phyloP scores from a whole-genome alignment of 1,140 invertebrate species.

The Meloidogyne exigua region DNA sequence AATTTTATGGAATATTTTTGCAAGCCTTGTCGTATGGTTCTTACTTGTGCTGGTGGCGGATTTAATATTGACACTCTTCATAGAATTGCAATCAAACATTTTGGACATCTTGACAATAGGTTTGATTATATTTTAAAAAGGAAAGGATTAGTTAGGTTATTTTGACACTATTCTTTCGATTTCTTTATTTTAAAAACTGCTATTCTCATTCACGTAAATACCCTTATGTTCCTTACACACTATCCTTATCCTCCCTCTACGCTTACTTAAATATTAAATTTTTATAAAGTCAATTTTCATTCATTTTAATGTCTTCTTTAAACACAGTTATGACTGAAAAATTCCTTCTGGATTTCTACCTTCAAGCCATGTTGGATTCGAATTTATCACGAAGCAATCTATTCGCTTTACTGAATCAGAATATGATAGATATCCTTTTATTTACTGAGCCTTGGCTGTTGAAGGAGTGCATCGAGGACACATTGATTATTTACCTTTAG shows the following conservation, averaged over 20 bases:
- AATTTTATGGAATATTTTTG: slow-evolving; percentile 88
- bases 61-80: slow-evolving; percentile 76
- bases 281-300: no score
- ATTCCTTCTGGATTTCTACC: slow-evolving; percentile 1
- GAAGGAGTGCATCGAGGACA: slow-evolving; percentile 91
- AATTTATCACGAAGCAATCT: slow-evolving; percentile 59
- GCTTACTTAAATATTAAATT: no score
- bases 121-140: slow-evolving; percentile 56
- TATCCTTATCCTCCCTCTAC: no score
- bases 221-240: no score
- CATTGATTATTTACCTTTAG: slow-evolving; percentile 92
- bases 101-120: slow-evolving; percentile 72
- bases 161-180: no score
- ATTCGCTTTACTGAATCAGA: slow-evolving; percentile 83
- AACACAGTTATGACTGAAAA: neutral
- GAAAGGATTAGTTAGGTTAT: no score
- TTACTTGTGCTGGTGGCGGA: slow-evolving; percentile 87
- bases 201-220: no score
- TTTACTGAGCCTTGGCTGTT: slow-evolving; percentile 71
- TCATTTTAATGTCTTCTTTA: no score
- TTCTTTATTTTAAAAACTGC: no score
- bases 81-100: slow-evolving; percentile 76
- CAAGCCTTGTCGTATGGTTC: slow-evolving; percentile 84
- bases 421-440: slow-evolving; percentile 54
- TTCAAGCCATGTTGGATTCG: slow-evolving; percentile 12